Conservation (phyloP, 2,888 invertebrate genomes). For the Diaprepes abbreviatus region DNA sequence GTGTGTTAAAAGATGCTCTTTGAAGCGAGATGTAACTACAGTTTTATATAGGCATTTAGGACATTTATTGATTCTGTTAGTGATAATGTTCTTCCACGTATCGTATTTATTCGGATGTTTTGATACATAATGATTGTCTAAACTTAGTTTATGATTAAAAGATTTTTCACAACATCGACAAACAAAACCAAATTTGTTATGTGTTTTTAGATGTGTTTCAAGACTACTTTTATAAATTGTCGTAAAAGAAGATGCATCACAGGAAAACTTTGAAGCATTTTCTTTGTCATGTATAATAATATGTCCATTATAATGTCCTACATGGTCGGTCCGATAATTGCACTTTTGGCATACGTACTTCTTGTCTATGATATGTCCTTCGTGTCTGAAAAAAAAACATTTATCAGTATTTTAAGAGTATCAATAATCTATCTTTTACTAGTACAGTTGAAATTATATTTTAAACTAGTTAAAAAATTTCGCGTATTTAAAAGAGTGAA, state of each 20-base stretch:
- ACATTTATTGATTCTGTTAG: neutral
- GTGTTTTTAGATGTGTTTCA: constrained; percentile 34
- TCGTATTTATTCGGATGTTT: constrained; percentile 27
- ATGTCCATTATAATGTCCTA: neutral
- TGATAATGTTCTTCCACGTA: neutral
- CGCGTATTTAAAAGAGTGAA: too few species aligned
- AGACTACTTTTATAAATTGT: constrained; percentile 26
- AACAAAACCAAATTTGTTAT: constrained; percentile 16
- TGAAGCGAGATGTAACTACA: neutral
- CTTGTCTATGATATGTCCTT: neutral
- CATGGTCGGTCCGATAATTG: constrained; percentile 1
- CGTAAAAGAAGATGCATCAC: constrained; percentile 36
- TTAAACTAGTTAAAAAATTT: too few species aligned
- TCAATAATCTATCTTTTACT: too few species aligned
- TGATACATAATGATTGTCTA: constrained; percentile 44
- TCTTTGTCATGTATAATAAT: neutral
- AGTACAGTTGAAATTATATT: too few species aligned
- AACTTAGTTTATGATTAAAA: constrained; percentile 29
- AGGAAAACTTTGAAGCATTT: neutral
- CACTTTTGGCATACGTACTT: neutral
- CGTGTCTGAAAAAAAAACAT: too few species aligned
- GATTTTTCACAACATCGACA: constrained; percentile 38
- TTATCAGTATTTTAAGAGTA: too few species aligned
- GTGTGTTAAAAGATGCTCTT: neutral
- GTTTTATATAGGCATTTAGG: neutral